Evolutionary conservation across 2,113 vertebrate species (phyloP).

Genomic region (Chlamydotis undulata): DNA sequence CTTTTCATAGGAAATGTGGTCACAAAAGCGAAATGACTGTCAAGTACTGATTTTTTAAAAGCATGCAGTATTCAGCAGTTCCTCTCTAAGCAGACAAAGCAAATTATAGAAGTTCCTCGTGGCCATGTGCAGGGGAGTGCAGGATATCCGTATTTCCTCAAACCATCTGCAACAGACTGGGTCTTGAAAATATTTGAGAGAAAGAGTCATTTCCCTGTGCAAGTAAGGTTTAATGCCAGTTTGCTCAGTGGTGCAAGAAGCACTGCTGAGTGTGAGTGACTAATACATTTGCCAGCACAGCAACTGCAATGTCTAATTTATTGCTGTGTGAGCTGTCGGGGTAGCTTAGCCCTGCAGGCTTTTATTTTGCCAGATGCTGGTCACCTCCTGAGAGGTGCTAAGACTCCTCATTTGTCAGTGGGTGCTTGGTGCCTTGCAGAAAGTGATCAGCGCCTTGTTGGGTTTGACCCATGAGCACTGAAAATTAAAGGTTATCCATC

Average conservation of each 20-base stretch:
- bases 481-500: slow-evolving; percentile 5
- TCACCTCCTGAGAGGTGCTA: not conserved
- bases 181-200: not conserved
- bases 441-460: not conserved
- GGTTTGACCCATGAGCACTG: not conserved
- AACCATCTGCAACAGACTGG: not conserved
- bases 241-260: not conserved
- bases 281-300: slow-evolving; percentile 1
- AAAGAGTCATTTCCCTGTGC: not conserved
- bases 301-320: not conserved
- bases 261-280: not conserved
- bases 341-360: not conserved
- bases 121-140: not conserved
- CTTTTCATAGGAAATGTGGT: not conserved
- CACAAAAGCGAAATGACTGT: not conserved
- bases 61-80: not conserved
- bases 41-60: not conserved
- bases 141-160: not conserved
- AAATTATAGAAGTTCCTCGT: not conserved
- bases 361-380: slow-evolving; percentile 32
- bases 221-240: not conserved
- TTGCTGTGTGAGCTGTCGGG: not conserved
- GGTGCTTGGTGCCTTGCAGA: not conserved
- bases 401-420: not conserved
- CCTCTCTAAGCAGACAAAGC: not conserved